Evolutionary conservation across 1,140 invertebrate species (phyloP), one percentile per base, ranked within the genome.

Genomic region (Phortica variegata): DNA sequence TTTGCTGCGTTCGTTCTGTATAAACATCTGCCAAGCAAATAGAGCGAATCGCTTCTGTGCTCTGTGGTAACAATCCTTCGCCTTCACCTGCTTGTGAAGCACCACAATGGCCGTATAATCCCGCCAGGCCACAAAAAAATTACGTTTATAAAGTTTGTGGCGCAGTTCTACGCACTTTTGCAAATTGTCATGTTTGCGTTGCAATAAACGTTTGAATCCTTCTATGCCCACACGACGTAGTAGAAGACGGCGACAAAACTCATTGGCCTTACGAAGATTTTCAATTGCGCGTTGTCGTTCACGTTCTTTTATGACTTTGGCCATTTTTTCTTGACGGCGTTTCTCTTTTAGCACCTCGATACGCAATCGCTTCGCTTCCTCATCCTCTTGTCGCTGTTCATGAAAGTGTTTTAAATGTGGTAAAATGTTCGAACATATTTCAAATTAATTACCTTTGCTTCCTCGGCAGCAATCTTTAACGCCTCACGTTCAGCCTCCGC

Each of bases 401-500:
- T 23, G 5, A 37, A 36, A 36, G 6, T 36, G 4, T 36, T 36
- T 36, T 6, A 13, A 36, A 36, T 36, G 13, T 36, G n/a, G 33
- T 7, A 26, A 26, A 26, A 26, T 6, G 23, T 10, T 26, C 10
- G 23, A 26, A 10, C 10, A 26, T 6, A 26, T 10, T 26, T 26
- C 9, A 18, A 3, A 15, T 3, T 5, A 18, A 29, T 12, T 39
- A 74, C 72, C 58, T 80, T 81, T 5, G 73, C 75, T 46, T 79
- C 76, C n/a, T 80, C 70, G 2, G 69, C 48, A 15, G 78, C 77
- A 32, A 82, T 77, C 53, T 82, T 80, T 20, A 81, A 54, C 44
- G 78, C 77, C 46, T 84, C 78, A 8, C 79, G 77, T 45, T 83
- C 80, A 47, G 84, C 80, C 54, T 85, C 84, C 20, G 83, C 79